Evolutionary conservation across 1,140 invertebrate genomes (phyloP), one percentile per base, ranked within the genome.

Genomic region (Pseudomyrmex sp.): DNA sequence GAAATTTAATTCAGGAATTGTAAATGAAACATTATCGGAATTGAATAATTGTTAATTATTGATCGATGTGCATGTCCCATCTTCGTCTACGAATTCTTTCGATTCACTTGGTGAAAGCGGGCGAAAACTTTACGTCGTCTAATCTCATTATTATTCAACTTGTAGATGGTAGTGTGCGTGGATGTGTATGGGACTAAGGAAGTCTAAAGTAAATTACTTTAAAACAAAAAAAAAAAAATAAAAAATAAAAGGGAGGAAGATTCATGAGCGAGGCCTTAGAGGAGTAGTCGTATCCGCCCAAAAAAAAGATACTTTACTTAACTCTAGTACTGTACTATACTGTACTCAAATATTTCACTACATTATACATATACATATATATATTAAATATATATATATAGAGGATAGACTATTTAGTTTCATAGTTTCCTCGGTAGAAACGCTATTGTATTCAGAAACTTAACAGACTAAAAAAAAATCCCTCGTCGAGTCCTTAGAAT

Each of bases 241-340:
- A 58, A 18, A 58, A 61, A 26, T 10, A 26, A 26, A 23, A 61
- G 23, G 58, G 23, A 61, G 91, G 88, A 92, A 88, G 91, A 90
- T 93, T 93, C 84, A 93, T 93, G 91, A 94, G 94, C 86, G 94
- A 94, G 94, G 94, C 94, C 94, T 94, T 94, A 94, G 74, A 77
- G 94, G 91, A 92, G 91, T 94, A 94, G 93, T 93, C 91, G 91
- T 93, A 94, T 94, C 93, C 93, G 93, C 94, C 94, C 93, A 94
- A 93, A 79, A 69, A 72, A 72, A 75, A 76, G 61, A 90, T 87
- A 91, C 88, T 91, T 90, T 88, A 91, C 89, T 89, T 85, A 82
- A 82, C 46, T 58, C 44, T 80, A 80, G 76, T 80, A 80, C 66
- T 77, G 74, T 84, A 88, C 66, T 65, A 35, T 84, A 87, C 84